Base-by-base conservation (phyloP, 2,888 invertebrate genomes). In the Campopleginae sp. region DNA sequence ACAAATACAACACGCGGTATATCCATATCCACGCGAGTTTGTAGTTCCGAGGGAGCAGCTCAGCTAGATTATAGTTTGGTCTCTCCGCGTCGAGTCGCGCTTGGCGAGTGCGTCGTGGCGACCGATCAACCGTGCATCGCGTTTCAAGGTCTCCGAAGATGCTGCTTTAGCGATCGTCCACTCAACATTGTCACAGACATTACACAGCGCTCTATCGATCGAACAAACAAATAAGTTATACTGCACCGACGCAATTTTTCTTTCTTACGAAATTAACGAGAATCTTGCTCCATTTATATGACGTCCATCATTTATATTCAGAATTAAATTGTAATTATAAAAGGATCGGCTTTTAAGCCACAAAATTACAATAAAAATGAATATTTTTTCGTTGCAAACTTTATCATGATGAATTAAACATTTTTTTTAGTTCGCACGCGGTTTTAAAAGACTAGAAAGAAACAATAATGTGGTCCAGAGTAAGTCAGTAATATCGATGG, bases 71-170 rank as follows among this genome's bases (percentile, higher is more conserved):
- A 72, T 87, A 82, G 66, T 75, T 77, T 75, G 74, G 77, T 83
- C 75, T 83, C 51, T 51, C 42, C 27, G 42, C 10, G 58, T 63
- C 78, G 76, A 77, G 72, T 82, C 68, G 74, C 68, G 74, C 83
- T 75, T 82, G 58, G 76, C 82, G 81, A 84, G 80, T 86, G 83
- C 86, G 86, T 86, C 84, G 86, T 77, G 82, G 84, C 84, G 86
- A 54, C 81, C 80, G 84, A 87, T 82, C 82, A 84, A 87, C 76
- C 84, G 87, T 86, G 87, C 82, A 84, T 82, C 70, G 61, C 70
- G 58, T 65, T 82, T 84, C 87, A 87, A 87, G 87, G 87, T 86
- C 80, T 70, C 75, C 65, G 82, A 84, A 86, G 82, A 85, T 86
- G 84, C 70, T 85, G 82, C 72, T 85, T 82, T 61, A 66, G 23